Evolutionary conservation across 2,888 invertebrate species (phyloP).

Genomic region (Agonopterix arenella): DNA sequence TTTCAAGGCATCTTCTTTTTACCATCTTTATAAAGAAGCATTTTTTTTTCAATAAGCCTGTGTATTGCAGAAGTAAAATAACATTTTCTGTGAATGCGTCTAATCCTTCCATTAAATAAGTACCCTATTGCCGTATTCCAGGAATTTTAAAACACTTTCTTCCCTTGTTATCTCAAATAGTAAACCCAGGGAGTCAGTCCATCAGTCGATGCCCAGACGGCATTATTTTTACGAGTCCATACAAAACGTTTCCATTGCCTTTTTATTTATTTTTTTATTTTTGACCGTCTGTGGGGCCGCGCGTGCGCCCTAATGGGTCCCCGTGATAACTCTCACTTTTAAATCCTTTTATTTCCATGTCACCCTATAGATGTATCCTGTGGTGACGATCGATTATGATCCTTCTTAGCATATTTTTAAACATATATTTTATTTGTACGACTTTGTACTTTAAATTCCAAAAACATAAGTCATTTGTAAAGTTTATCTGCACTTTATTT

Average conservation of each 20-base stretch:
- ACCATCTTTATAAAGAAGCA: too few species aligned
- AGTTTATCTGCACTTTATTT: slow-evolving; percentile 75
- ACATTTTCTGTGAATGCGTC: too few species aligned
- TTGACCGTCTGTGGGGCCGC: slow-evolving; percentile 55
- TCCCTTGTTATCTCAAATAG: slow-evolving; percentile 30
- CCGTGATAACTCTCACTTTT: slow-evolving; percentile 76
- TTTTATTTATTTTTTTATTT: slow-evolving; percentile 36
- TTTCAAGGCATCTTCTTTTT: too few species aligned
- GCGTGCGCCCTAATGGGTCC: slow-evolving; percentile 73
- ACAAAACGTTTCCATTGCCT: slow-evolving; percentile 27
- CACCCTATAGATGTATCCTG: slow-evolving; percentile 37
- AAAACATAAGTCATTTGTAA: slow-evolving; percentile 73
- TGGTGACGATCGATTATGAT: slow-evolving; percentile 19
- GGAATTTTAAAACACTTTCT: slow-evolving; percentile 2
- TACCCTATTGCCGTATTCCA: not conserved
- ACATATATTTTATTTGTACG: slow-evolving; percentile 12
- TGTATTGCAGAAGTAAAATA: too few species aligned
- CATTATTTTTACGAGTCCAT: slow-evolving; percentile 52
- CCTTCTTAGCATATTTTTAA: slow-evolving; percentile 14
- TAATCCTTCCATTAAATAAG: too few species aligned
- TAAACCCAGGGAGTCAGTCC: slow-evolving; percentile 44
- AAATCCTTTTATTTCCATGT: slow-evolving; percentile 64
- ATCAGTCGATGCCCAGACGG: slow-evolving; percentile 36
- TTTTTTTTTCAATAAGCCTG: too few species aligned
- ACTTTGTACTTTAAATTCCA: slow-evolving; percentile 56